phyloP scores from a whole-genome alignment of 2,113 vertebrate species.

The Ondatra zibethicus region DNA sequence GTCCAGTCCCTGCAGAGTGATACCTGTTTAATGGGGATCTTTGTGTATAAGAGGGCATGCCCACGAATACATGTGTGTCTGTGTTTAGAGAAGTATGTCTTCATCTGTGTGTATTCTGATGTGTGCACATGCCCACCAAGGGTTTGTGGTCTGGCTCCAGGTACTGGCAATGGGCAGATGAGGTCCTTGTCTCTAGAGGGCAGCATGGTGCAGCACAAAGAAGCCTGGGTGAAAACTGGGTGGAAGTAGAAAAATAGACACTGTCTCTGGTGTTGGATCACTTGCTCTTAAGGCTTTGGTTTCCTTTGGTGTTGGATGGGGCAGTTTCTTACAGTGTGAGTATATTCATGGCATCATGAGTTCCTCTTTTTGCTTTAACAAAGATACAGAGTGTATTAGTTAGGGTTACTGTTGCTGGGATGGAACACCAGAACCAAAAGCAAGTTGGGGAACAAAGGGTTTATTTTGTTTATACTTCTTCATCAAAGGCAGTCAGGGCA shows the following conservation, averaged over 20 bases:
- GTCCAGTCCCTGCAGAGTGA: background rate
- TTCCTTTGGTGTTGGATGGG: conserved; percentile 41
- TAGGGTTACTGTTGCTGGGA: background rate
- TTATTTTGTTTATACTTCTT: background rate
- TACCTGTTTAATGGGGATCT: background rate
- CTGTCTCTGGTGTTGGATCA: background rate
- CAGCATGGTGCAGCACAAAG: conserved; percentile 7
- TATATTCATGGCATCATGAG: background rate
- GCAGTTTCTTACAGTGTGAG: background rate
- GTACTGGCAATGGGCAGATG: background rate
- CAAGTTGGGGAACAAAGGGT: background rate
- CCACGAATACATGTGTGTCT: background rate
- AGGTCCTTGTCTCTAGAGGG: conserved; percentile 54
- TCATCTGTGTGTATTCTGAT: background rate
- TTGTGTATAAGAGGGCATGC: background rate
- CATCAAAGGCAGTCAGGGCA: background rate
- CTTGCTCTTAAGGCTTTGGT: conserved; percentile 10
- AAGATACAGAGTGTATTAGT: conserved; percentile 24
- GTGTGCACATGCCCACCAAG: background rate
- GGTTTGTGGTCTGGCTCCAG: background rate
- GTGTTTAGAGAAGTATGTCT: conserved; percentile 29
- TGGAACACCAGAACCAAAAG: background rate
- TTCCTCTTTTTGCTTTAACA: conserved; percentile 36
- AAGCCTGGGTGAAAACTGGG: background rate
- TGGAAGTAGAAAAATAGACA: background rate